Percentiles rank a stretch among this genome's conserved stretches.
phyloP scores from a whole-genome alignment of 2,888 invertebrate species.

The Emmelina monodactyla region DNA sequence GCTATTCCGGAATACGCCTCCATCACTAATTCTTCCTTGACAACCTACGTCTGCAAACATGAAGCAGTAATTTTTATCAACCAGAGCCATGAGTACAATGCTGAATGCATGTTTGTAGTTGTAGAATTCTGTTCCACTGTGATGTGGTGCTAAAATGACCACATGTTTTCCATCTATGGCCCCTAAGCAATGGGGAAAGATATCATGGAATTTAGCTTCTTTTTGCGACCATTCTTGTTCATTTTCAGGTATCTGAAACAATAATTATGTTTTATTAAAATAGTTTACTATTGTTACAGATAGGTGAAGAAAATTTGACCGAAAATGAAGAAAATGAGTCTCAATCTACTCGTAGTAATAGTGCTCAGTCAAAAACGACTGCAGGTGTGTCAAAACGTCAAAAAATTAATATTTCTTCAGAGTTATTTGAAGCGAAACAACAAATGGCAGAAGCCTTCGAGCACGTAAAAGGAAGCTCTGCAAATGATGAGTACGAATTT shows the following conservation, averaged over 20 bases:
- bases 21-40: slow-evolving; percentile 8
- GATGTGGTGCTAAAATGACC: slow-evolving; percentile 4
- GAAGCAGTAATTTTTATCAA: slow-evolving; percentile 9
- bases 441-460: too few species aligned
- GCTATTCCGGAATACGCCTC: slow-evolving; percentile 10
- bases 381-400: too few species aligned
- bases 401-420: too few species aligned
- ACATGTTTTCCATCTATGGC: slow-evolving; percentile 9
- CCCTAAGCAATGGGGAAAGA: slow-evolving; percentile 6
- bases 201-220: slow-evolving; percentile 7
- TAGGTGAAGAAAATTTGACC: too few species aligned
- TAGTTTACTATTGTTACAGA: too few species aligned
- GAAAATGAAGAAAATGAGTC: too few species aligned
- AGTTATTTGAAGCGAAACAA: too few species aligned
- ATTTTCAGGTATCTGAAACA: slow-evolving; percentile 5
- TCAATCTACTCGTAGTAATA: too few species aligned
- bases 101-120: slow-evolving; percentile 10
- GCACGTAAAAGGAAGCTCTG: too few species aligned
- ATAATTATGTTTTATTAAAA: too few species aligned
- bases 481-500: too few species aligned
- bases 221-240: slow-evolving; percentile 9
- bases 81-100: slow-evolving; percentile 10
- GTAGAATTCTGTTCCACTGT: slow-evolving; percentile 9
- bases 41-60: slow-evolving; percentile 10
- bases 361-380: too few species aligned